These are phyloP conservation scores for Craniophora ligustri DNA, from an alignment of 2,888 invertebrate genomes.

Conservation along the genomic window DNA sequence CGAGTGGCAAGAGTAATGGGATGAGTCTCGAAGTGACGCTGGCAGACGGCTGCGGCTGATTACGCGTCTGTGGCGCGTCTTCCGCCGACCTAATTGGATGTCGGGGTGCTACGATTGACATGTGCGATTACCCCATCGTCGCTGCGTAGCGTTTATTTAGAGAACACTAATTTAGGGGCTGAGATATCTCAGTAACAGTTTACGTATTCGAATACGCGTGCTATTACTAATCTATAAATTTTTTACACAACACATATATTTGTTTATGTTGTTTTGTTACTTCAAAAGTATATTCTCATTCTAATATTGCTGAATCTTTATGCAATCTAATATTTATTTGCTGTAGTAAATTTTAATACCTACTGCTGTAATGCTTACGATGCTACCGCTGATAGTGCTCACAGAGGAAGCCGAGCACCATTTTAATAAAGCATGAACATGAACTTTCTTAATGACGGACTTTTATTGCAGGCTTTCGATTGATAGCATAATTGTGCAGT, in stretches of 20 bases:
- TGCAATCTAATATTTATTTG: too few species aligned
- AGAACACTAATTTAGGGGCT: slow-evolving; percentile 18
- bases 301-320: not conserved
- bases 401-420: slow-evolving; percentile 27
- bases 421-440: slow-evolving; percentile 46
- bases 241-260: too few species aligned
- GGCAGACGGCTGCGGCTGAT: slow-evolving; percentile 42
- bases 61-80: slow-evolving; percentile 38
- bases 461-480: slow-evolving; percentile 53
- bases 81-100: slow-evolving; percentile 47
- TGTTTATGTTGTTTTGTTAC: too few species aligned
- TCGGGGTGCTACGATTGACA: slow-evolving; percentile 50
- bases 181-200: slow-evolving; percentile 9
- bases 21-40: slow-evolving; percentile 45
- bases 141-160: slow-evolving; percentile 23
- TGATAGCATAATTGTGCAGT: slow-evolving; percentile 57
- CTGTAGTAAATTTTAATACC: slow-evolving; percentile 14
- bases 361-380: too few species aligned
- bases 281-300: slow-evolving; percentile 1
- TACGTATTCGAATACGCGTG: too few species aligned
- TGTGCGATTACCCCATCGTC: slow-evolving; percentile 48
- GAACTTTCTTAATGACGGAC: slow-evolving; percentile 48
- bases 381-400: slow-evolving; percentile 6
- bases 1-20: slow-evolving; percentile 55
- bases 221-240: too few species aligned